A percentile compares a stretch with the other conserved stretches of the same genome.
Conservation (phyloP, 2,888 invertebrate genomes). For the Linhomoeus sp. region DNA sequence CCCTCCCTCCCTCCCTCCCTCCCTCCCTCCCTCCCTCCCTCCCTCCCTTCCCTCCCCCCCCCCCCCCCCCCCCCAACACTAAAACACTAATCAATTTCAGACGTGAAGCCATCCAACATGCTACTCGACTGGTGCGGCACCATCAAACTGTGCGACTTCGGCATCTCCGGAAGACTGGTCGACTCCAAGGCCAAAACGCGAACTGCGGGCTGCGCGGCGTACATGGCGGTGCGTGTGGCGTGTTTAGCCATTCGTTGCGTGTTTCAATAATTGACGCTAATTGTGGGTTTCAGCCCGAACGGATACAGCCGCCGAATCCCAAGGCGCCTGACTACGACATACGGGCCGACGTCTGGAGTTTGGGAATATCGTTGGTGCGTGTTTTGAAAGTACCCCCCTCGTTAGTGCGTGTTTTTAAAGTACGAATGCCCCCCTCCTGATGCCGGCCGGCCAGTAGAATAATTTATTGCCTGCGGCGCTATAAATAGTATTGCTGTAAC, state of each 20-base stretch:
- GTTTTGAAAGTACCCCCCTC: not conserved
- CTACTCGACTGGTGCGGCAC: slow-evolving; percentile 79
- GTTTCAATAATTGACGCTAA: no score
- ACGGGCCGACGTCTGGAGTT: slow-evolving; percentile 95
- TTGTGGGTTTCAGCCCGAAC: slow-evolving; percentile 63
- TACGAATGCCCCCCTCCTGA: no score
- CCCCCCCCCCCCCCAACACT: no score
- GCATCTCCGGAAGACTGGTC: slow-evolving; percentile 88
- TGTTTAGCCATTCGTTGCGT: no score
- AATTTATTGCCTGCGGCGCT: no score
- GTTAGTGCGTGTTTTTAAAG: no score
- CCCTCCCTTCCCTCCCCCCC: no score
- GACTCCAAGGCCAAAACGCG: slow-evolving; percentile 88
- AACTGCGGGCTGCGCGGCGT: slow-evolving; percentile 93
- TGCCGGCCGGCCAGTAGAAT: no score
- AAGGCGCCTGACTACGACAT: slow-evolving; percentile 89
- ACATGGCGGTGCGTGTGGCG: slow-evolving; percentile 65
- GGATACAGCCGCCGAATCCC: slow-evolving; percentile 82
- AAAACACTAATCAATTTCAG: no score
- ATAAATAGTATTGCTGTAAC: no score
- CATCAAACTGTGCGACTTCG: slow-evolving; percentile 96
- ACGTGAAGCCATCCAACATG: slow-evolving; percentile 97
- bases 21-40: no score
- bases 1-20: no score
- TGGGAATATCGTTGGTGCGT: slow-evolving; percentile 48